A percentile compares a stretch with the other conserved stretches of the same genome.
Conservation (phyloP, 2,888 invertebrate species). For the Uropetala carovei region DNA sequence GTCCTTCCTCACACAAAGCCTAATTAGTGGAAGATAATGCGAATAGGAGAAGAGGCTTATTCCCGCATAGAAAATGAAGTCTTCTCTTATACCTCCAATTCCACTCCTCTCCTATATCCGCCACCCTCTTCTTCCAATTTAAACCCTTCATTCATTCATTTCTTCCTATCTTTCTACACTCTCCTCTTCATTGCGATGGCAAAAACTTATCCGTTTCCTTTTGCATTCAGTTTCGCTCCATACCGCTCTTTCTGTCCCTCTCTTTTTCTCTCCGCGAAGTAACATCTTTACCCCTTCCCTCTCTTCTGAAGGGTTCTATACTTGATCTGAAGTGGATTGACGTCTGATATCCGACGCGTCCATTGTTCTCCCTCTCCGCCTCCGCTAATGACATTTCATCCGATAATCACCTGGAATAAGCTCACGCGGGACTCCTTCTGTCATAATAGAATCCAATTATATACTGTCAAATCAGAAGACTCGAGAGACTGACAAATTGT, state of each 20-base stretch:
- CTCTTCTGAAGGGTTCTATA: not conserved
- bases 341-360: slow-evolving; percentile 33
- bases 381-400: slow-evolving; percentile 53
- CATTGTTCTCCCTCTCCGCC: slow-evolving; percentile 43
- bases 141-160: not conserved
- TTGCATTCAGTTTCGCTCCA: not conserved
- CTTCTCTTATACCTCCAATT: not conserved
- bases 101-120: not conserved
- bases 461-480: slow-evolving; percentile 35
- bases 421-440: slow-evolving; percentile 41
- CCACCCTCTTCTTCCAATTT: not conserved
- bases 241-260: not conserved
- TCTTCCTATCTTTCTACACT: not conserved
- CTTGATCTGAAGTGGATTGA: slow-evolving; percentile 20
- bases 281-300: not conserved
- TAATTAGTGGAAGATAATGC: slow-evolving; percentile 12
- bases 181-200: not conserved
- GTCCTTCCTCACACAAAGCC: not conserved
- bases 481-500: slow-evolving; percentile 40
- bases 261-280: not conserved
- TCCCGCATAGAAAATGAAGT: not conserved
- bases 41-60: slow-evolving; percentile 10
- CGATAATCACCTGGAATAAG: slow-evolving; percentile 55
- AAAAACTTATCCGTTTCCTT: not conserved
- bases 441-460: slow-evolving; percentile 59